These are phyloP conservation scores for Meteorus cinctellus DNA, from an alignment of 2,888 invertebrate genomes.

Conservation along the genomic window DNA sequence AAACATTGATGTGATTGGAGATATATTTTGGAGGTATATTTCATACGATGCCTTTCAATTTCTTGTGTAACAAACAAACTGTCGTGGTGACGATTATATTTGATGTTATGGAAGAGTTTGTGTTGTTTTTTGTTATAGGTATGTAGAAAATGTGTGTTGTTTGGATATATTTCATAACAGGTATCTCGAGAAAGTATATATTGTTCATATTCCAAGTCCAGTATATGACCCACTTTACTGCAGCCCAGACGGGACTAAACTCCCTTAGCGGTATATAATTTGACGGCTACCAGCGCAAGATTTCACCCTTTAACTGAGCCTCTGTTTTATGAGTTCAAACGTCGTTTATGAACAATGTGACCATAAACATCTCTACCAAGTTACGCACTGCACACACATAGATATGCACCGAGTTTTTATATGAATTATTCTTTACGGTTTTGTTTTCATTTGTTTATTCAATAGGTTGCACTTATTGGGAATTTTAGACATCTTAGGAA, in stretches of 20 bases:
- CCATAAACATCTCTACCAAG: slow-evolving; percentile 33
- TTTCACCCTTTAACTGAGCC: slow-evolving; percentile 60
- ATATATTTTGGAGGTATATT: too few species aligned
- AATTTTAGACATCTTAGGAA: too few species aligned
- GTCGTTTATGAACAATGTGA: slow-evolving; percentile 54
- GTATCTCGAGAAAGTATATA: slow-evolving; percentile 31
- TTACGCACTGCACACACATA: background rate
- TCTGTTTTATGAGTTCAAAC: slow-evolving; percentile 61
- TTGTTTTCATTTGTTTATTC: too few species aligned
- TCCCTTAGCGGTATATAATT: slow-evolving; percentile 56
- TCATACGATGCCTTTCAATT: too few species aligned
- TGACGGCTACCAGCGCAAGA: slow-evolving; percentile 55
- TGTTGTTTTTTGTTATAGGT: too few species aligned
- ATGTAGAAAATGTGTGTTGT: too few species aligned
- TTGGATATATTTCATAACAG: slow-evolving; percentile 2
- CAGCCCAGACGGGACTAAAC: slow-evolving; percentile 52
- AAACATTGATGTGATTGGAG: too few species aligned
- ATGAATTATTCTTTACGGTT: too few species aligned
- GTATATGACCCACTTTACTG: slow-evolving; percentile 36
- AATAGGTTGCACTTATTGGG: too few species aligned
- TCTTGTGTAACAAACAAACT: too few species aligned
- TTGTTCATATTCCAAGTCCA: slow-evolving; percentile 45
- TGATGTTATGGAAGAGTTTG: too few species aligned
- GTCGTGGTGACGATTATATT: too few species aligned
- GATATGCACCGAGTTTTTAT: background rate